Evolutionary conservation across 2,113 vertebrate genomes (phyloP).

Genomic region (Vicugna pacos): DNA sequence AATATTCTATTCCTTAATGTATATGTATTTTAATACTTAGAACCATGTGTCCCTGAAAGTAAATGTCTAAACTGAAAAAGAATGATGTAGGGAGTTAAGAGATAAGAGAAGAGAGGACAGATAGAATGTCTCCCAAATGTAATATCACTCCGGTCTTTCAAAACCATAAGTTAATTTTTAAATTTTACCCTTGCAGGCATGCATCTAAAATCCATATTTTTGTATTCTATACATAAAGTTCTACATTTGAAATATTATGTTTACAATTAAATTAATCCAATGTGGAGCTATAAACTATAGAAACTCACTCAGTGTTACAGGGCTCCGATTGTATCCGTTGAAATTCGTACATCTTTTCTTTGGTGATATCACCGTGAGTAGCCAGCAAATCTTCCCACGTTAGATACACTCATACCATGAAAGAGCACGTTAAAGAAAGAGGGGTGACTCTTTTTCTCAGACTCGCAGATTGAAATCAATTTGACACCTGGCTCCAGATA

Average conservation of each 20-base stretch:
- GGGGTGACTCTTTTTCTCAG: neutral
- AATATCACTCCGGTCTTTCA: neutral
- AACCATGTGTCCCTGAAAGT: neutral
- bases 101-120: neutral
- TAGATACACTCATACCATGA: neutral
- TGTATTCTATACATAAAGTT: neutral
- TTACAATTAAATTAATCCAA: conserved; percentile 14
- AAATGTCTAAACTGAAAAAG: neutral
- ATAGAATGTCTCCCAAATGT: neutral
- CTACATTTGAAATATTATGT: conserved; percentile 9
- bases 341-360: neutral
- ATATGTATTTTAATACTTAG: neutral
- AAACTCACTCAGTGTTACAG: neutral
- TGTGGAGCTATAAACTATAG: neutral
- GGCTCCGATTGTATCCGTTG: neutral
- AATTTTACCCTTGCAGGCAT: neutral
- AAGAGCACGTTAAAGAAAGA: neutral
- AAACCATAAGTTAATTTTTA: neutral
- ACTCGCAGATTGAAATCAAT: neutral
- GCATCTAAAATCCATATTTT: neutral
- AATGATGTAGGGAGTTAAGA: neutral
- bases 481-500: neutral
- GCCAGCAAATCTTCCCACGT: neutral
- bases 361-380: neutral
- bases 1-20: neutral